Evolutionary conservation across 2,797 vertebrate species (phyloP), one percentile per base, ranked within the genome.

Genomic region (Peromyscus nudipes): DNA sequence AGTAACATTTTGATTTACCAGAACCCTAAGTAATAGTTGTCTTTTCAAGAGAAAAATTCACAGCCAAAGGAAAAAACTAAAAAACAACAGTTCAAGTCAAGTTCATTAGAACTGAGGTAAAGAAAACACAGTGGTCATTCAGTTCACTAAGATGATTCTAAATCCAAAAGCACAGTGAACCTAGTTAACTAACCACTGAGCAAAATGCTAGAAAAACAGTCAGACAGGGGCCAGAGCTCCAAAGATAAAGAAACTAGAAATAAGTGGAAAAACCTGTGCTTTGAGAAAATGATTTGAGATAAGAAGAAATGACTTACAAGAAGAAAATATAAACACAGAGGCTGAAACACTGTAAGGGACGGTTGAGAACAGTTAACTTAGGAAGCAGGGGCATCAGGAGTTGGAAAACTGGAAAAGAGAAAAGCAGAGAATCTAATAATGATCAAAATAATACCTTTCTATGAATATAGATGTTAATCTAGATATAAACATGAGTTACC

Each of bases 91-190:
- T 97, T 97, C 96, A 97, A 76, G 65, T 85, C 52, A 67, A 97
- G 96, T 97, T 97, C 96, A 96, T 89, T 49, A 92, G 79, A 29
- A 67, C 76, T 11, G 64, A 97, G 97, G 96, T 96, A 97, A 98
- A 96, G 94, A 69, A 96, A 97, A 76, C 98, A 98, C 65, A 76
- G 23, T n/a, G 52, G 75, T 87, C 89, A 65, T 77, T 93, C 95
- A 96, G 92, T 91, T 96, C 92, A 88, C 79, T 94, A 69, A 94
- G 85, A 91, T 91, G 49, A 91, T 71, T 37, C 60, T 62, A 34
- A 82, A 79, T 83, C n/a, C 89, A 77, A 71, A 91, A 21, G 19
- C 55, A 62, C 4, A 1, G 17, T 11, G 31, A 83, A 37, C n/a
- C 75, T 55, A 6, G 31, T 86, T 86, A 94, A 84, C 92, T 46